Evolutionary conservation across 2,888 invertebrate species (phyloP).

Genomic region (Calephelis perditalis): DNA sequence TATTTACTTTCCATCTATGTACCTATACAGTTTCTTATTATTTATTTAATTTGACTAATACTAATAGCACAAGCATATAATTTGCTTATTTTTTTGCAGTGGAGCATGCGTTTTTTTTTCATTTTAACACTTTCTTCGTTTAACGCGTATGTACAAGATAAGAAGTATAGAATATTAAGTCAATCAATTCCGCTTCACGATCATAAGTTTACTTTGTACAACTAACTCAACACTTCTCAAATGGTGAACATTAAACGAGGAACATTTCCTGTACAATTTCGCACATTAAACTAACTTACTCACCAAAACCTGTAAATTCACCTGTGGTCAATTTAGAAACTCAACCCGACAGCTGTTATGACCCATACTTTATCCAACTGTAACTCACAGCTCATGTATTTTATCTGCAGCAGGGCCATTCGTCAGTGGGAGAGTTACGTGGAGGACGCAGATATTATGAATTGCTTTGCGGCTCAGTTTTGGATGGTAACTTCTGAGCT

Average conservation of each 20-base stretch:
- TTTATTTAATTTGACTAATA: no score
- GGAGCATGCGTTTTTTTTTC: no score
- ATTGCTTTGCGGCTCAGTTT: slow-evolving; percentile 8
- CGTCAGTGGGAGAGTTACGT: slow-evolving; percentile 6
- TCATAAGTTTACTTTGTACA: no score
- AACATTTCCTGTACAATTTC: background rate
- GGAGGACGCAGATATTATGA: slow-evolving; percentile 6
- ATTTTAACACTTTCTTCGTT: no score
- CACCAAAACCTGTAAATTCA: slow-evolving; percentile 1
- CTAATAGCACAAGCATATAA: no score
- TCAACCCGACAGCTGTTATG: slow-evolving; percentile 9
- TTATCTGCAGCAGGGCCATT: slow-evolving; percentile 8
- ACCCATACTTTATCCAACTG: slow-evolving; percentile 11
- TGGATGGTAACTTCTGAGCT: background rate
- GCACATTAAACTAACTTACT: slow-evolving; percentile 1
- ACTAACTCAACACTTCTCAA: background rate
- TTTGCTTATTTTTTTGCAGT: no score
- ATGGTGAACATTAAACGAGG: background rate
- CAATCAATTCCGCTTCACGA: no score
- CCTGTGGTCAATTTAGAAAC: background rate
- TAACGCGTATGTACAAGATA: no score
- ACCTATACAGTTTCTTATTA: no score
- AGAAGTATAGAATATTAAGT: no score
- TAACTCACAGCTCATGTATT: slow-evolving; percentile 7
- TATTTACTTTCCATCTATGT: no score